Conservation (phyloP, 1,140 invertebrate genomes). For the Ostrea edulis region DNA sequence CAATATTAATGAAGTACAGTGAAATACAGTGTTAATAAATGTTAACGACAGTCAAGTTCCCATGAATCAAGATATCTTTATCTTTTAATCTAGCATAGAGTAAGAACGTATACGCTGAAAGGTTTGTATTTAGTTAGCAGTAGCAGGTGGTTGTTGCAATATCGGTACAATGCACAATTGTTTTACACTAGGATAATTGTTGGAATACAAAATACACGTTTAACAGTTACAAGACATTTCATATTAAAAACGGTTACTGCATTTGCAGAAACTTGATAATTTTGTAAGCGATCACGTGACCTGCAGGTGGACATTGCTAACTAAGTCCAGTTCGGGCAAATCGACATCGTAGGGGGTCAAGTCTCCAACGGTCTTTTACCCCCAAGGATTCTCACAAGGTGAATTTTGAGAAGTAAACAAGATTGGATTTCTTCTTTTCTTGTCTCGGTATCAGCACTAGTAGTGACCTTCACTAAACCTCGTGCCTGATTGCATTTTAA, state of each 20-base stretch:
- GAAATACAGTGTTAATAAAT: no score
- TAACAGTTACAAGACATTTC: background rate
- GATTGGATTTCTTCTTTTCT: background rate
- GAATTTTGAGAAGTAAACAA: conserved; percentile 18
- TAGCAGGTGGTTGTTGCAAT: background rate
- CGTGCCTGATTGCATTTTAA: background rate
- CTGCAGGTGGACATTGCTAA: background rate
- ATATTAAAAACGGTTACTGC: background rate
- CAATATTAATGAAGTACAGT: no score
- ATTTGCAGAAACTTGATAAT: conserved; percentile 3
- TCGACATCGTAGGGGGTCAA: background rate
- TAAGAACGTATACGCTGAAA: no score
- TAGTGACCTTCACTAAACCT: background rate
- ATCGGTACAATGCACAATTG: background rate
- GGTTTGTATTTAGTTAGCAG: no score
- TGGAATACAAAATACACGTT: background rate
- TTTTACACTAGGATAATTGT: background rate
- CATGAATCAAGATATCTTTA: no score
- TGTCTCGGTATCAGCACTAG: background rate
- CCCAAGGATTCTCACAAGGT: background rate
- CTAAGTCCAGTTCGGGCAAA: background rate
- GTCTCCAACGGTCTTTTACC: background rate
- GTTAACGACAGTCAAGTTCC: no score
- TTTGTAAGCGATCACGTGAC: background rate
- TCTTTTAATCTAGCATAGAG: no score